Evolutionary conservation across 2,797 vertebrate genomes (phyloP).

Genomic region (Brachyalestes nurse): DNA sequence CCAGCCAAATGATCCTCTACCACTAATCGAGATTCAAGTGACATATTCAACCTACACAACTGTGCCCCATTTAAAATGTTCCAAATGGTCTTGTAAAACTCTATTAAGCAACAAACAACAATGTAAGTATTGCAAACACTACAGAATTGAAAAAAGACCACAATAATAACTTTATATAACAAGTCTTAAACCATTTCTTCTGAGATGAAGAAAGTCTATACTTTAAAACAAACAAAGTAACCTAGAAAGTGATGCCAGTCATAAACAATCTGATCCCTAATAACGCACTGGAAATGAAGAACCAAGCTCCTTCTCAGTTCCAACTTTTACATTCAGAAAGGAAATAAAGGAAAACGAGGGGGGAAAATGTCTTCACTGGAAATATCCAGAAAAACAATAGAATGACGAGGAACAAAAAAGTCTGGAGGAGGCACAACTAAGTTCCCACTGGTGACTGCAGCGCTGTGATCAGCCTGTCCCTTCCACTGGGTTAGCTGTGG

Average conservation of each 20-base stretch:
- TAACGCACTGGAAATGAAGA: conserved; percentile 23
- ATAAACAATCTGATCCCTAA: conserved; percentile 35
- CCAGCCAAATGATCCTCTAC: conserved; percentile 78
- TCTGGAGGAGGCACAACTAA: conserved; percentile 76
- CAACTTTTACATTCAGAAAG: conserved; percentile 47
- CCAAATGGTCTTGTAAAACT: conserved; percentile 24
- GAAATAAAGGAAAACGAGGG: conserved; percentile 58
- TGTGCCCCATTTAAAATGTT: conserved; percentile 47
- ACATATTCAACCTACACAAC: conserved; percentile 47
- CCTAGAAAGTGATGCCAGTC: conserved; percentile 24
- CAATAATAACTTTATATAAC: conserved; percentile 55
- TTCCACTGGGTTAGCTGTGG: conserved; percentile 86
- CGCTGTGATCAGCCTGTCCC: conserved; percentile 18
- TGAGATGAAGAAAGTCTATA: conserved; percentile 32
- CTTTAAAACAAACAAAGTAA: conserved; percentile 12
- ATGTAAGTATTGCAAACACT: conserved; percentile 41
- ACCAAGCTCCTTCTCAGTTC: not conserved
- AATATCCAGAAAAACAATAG: conserved; percentile 68
- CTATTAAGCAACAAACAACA: conserved; percentile 33
- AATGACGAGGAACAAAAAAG: conserved; percentile 67
- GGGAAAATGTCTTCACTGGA: conserved; percentile 70
- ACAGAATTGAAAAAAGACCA: conserved; percentile 41
- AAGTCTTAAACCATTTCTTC: conserved; percentile 32
- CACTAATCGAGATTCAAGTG: conserved; percentile 55
- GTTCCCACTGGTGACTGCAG: conserved; percentile 24